Conservation (phyloP, 1,140 invertebrate genomes). For the Ostrea denselamellosa region DNA sequence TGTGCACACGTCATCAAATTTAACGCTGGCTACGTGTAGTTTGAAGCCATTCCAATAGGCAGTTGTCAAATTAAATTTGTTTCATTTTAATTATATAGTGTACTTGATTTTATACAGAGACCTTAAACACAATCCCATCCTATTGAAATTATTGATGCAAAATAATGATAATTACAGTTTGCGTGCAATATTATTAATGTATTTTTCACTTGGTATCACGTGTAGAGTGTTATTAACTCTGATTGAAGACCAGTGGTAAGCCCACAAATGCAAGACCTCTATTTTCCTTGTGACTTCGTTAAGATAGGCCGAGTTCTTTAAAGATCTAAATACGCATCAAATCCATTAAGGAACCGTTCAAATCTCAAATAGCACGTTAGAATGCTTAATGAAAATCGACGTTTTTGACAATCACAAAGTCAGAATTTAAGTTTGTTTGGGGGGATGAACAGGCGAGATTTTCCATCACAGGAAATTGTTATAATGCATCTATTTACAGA, state of each 20-base stretch:
- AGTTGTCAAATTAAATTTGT: too few species aligned
- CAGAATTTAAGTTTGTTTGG: neutral
- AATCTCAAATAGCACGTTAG: constrained; percentile 14
- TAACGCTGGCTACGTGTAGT: too few species aligned
- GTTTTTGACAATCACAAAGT: neutral
- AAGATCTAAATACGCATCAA: constrained; percentile 25
- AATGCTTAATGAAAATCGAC: constrained; percentile 27
- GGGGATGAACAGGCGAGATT: neutral
- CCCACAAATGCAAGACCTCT: neutral
- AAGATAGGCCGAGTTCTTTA: neutral
- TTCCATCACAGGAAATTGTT: neutral
- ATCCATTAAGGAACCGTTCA: constrained; percentile 14
- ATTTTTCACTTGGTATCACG: constrained; percentile 6
- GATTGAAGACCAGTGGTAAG: neutral
- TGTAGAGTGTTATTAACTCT: neutral
- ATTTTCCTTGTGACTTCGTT: constrained; percentile 15
- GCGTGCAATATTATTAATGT: constrained; percentile 20
- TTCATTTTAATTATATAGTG: too few species aligned
- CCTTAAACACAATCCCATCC: too few species aligned
- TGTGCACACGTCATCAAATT: too few species aligned
- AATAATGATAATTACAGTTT: constrained; percentile 6
- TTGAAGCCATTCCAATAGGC: too few species aligned
- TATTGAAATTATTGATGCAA: neutral
- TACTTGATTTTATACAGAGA: too few species aligned
- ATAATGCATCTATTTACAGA: neutral